Conservation (phyloP, 1,140 invertebrate species). For the Drosophila pallidifrons region DNA sequence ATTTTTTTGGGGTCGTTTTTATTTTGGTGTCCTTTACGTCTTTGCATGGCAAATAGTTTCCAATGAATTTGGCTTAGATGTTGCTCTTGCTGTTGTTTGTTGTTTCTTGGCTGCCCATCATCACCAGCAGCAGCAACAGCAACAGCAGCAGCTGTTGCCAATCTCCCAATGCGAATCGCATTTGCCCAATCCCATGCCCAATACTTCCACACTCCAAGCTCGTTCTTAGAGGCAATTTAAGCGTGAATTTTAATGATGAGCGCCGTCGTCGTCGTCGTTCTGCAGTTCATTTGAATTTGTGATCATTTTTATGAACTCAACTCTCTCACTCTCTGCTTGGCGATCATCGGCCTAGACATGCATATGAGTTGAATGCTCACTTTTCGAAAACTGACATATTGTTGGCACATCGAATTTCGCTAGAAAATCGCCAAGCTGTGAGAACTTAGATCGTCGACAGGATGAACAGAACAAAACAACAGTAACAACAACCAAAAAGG, state of each 20-base stretch:
- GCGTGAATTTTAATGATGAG: slow-evolving; percentile 82
- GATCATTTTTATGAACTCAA: slow-evolving; percentile 60
- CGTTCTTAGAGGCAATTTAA: slow-evolving; percentile 71
- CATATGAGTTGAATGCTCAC: slow-evolving; percentile 6
- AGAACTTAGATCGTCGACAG: slow-evolving; percentile 58
- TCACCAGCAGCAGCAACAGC: neutral
- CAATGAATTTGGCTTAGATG: slow-evolving; percentile 81
- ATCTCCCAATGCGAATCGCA: neutral
- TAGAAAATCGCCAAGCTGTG: slow-evolving; percentile 65
- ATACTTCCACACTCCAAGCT: neutral
- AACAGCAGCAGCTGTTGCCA: slow-evolving; percentile 25
- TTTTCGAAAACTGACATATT: slow-evolving; percentile 65
- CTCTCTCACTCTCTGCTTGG: slow-evolving; percentile 13
- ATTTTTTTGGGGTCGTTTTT: slow-evolving; percentile 6
- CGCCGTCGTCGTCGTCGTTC: slow-evolving; percentile 42
- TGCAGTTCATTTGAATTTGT: slow-evolving; percentile 79
- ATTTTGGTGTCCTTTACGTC: slow-evolving; percentile 20
- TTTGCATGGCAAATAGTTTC: slow-evolving; percentile 77
- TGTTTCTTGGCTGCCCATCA: neutral
- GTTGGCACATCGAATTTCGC: slow-evolving; percentile 70
- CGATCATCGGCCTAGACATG: slow-evolving; percentile 16
- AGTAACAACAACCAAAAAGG: slow-evolving; percentile 51
- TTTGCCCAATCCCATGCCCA: neutral
- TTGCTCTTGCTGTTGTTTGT: slow-evolving; percentile 5
- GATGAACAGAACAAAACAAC: slow-evolving; percentile 70